phyloP scores from a whole-genome alignment of 2,113 vertebrate species.

The Pitta sordida region DNA sequence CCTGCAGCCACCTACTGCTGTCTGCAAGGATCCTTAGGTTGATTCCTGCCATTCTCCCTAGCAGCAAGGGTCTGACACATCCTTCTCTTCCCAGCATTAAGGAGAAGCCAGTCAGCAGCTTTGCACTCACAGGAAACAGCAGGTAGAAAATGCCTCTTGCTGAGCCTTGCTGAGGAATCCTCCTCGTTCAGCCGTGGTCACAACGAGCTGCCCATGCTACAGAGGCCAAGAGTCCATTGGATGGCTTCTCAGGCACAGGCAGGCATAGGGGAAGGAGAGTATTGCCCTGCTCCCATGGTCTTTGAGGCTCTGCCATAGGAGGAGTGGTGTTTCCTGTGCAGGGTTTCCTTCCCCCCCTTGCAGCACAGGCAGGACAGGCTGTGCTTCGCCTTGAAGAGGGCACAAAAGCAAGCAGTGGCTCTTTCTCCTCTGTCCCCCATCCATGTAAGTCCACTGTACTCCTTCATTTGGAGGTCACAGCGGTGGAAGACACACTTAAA shows the following conservation, averaged over 20 bases:
- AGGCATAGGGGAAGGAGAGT: neutral
- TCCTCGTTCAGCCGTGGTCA: rapidly evolving
- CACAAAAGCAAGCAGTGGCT: neutral
- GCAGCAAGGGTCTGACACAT: neutral
- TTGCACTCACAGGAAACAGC: neutral
- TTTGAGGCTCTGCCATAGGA: neutral
- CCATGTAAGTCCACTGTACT: neutral
- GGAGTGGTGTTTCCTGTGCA: neutral
- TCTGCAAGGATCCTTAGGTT: neutral
- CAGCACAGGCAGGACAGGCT: neutral
- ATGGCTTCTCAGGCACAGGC: neutral
- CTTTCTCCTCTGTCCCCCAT: neutral
- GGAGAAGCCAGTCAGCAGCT: neutral
- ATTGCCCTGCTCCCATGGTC: neutral
- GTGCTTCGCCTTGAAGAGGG: neutral
- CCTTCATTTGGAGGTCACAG: neutral
- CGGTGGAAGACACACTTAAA: neutral
- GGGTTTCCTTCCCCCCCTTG: neutral
- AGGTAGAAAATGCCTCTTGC: neutral
- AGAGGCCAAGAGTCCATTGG: neutral
- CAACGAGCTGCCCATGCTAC: neutral
- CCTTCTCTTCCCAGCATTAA: neutral
- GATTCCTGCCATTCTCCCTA: neutral
- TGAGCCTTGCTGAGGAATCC: neutral
- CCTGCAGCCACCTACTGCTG: neutral